Base-by-base conservation (phyloP, 1,140 invertebrate species). In the Cheumatopsyche charites region DNA sequence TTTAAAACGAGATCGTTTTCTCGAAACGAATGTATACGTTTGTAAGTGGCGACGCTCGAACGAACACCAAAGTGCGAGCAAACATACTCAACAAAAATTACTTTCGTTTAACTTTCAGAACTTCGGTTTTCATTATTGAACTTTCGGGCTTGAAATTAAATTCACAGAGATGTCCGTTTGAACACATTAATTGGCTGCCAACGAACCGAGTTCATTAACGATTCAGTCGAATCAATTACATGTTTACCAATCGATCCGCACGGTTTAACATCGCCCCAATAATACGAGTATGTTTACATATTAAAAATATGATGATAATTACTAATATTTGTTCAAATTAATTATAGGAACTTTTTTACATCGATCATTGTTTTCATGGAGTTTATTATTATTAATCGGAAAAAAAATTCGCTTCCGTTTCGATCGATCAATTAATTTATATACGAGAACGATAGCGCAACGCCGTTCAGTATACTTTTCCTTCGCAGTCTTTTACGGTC, bases 1-100 rank as follows among this genome's bases (percentile, higher is more conserved):
- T 62, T 62, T 62, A 23, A 62, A 62, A 62, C 15, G 26, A 62
- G 26, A 62, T 62, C 12, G 12, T 21, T 26, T 62, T 62, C 58
- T 36, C 29, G 9, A 4, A 52, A 52, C 47, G 15, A 52, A n/a
- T n/a, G 29, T 36, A 36, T 36, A 15, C 45, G 45, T 15, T n/a
- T 15, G 45, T 19, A 49, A 49, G 45, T 49, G 29, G 29, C 29
- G 9, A 36, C 29, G 3, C 9, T 36, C 29, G 9, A 36, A 36
- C 29, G 29, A 9, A 9, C 13, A 2, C 19, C 6, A 52, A 19
- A 17, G n/a, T 2, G 9, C n/a, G 19, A 52, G 47, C 19, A 52
- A 52, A 52, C 47, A 52, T 15, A 19, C 19, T 52, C 15, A 17
- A 17, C 47, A 52, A 52, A 52, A 52, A 52, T 52, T 52, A 52